Percentiles rank a stretch among this genome's conserved stretches.
Evolutionary conservation across 2,113 vertebrate species (phyloP).

Genomic region (Sebastes fasciatus): DNA sequence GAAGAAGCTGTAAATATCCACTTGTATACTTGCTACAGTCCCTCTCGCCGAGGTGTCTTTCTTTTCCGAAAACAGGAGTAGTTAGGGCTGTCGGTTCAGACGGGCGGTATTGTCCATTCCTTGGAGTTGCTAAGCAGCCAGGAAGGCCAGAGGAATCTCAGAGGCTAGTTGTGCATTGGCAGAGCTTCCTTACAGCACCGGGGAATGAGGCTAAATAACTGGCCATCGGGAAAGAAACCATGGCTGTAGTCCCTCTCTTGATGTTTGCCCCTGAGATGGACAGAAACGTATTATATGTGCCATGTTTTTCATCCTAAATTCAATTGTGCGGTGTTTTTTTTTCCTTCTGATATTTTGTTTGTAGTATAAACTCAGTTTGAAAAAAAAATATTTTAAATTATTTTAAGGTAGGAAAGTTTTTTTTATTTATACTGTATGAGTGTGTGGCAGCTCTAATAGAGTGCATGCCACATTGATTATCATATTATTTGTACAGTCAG

Average conservation of each 20-base stretch:
- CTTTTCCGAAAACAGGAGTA: slow-evolving; percentile 58
- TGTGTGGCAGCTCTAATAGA: slow-evolving; percentile 2
- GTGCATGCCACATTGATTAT: not conserved
- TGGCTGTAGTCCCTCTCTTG: slow-evolving; percentile 1
- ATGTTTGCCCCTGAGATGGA: slow-evolving; percentile 4
- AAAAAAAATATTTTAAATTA: not conserved
- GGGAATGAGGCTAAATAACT: slow-evolving; percentile 62
- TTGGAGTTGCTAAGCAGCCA: slow-evolving; percentile 81
- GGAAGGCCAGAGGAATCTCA: slow-evolving; percentile 76
- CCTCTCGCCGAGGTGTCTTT: slow-evolving; percentile 52
- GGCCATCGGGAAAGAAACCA: slow-evolving; percentile 41
- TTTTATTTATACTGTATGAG: not conserved
- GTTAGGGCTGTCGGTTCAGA: slow-evolving; percentile 54
- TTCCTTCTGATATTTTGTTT: not conserved
- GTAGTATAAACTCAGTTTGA: not conserved
- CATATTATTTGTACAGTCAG: slow-evolving; percentile 3
- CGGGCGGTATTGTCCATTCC: slow-evolving; percentile 76
- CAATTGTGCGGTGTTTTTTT: not conserved
- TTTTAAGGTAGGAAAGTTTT: not conserved
- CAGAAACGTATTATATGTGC: not conserved
- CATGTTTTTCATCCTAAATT: not conserved
- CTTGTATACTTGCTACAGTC: slow-evolving; percentile 8
- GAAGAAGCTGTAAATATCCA: slow-evolving; percentile 44
- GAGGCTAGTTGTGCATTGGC: slow-evolving; percentile 64
- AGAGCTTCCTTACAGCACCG: slow-evolving; percentile 44